Percentiles rank a stretch among this genome's conserved stretches.
phyloP scores from a whole-genome alignment of 2,797 vertebrate genomes.

The Pachyuromys duprasi region DNA sequence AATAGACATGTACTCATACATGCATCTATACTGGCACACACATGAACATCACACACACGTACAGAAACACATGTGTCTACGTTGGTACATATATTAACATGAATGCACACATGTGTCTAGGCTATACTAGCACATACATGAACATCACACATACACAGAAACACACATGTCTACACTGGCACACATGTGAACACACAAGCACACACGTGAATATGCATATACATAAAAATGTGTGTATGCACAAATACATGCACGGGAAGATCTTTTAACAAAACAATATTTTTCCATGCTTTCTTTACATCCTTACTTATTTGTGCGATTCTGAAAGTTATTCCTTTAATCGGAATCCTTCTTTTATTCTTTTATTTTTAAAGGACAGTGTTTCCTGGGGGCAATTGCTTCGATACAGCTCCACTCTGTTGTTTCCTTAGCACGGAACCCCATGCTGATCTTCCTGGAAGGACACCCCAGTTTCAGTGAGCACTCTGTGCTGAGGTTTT shows the following conservation, averaged over 20 bases:
- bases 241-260: neutral
- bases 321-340: constrained; percentile 80
- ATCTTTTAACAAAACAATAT: neutral
- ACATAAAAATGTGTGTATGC: neutral
- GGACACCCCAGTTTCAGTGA: constrained; percentile 65
- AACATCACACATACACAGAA: too few species aligned
- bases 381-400: constrained; percentile 37
- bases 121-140: neutral
- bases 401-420: constrained; percentile 55
- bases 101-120: neutral
- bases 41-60: neutral
- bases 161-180: neutral
- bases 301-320: constrained; percentile 73
- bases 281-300: constrained; percentile 77
- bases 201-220: neutral
- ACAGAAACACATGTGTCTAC: neutral
- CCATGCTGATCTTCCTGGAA: constrained; percentile 61
- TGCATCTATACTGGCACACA: too few species aligned
- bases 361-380: constrained; percentile 31
- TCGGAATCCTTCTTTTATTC: constrained; percentile 26
- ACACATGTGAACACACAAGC: neutral
- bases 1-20: neutral
- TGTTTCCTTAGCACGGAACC: constrained; percentile 80
- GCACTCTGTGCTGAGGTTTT: constrained; percentile 42
- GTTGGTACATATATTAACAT: neutral